phyloP scores from a whole-genome alignment of 2,113 vertebrate species.

The Sinosuthora webbiana region DNA sequence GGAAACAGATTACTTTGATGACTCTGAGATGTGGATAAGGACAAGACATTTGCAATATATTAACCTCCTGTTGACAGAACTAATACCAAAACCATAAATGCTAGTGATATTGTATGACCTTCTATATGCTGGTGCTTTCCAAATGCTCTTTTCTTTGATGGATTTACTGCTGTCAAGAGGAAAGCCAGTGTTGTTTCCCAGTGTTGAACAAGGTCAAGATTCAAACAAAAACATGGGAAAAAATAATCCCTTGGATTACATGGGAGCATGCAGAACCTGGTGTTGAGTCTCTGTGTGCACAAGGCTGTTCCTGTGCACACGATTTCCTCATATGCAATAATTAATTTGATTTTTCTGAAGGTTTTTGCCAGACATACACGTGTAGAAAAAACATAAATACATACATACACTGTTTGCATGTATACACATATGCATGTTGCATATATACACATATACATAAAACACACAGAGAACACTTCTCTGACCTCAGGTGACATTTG shows the following conservation, averaged over 20 bases:
- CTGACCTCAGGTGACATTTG: not conserved
- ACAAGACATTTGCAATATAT: not conserved
- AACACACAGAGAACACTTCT: not conserved
- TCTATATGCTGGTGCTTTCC: not conserved
- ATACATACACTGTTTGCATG: not conserved
- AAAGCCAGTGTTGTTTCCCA: not conserved
- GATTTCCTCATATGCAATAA: not conserved
- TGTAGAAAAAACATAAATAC: not conserved
- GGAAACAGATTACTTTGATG: not conserved
- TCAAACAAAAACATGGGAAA: not conserved
- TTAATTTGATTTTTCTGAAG: not conserved
- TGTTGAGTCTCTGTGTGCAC: rapidly evolving
- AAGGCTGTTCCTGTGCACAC: not conserved
- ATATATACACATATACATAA: not conserved
- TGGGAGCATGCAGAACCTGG: not conserved
- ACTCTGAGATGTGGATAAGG: not conserved
- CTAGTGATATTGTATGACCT: not conserved
- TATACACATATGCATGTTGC: not conserved
- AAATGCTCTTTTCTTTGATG: not conserved
- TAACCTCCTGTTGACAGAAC: not conserved
- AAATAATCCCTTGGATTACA: not conserved
- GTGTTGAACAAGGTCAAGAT: not conserved
- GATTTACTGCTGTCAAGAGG: not conserved
- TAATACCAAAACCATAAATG: not conserved
- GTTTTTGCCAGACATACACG: not conserved